Conservation (phyloP, 2,113 vertebrate genomes). For the Ariopsis seemanni region DNA sequence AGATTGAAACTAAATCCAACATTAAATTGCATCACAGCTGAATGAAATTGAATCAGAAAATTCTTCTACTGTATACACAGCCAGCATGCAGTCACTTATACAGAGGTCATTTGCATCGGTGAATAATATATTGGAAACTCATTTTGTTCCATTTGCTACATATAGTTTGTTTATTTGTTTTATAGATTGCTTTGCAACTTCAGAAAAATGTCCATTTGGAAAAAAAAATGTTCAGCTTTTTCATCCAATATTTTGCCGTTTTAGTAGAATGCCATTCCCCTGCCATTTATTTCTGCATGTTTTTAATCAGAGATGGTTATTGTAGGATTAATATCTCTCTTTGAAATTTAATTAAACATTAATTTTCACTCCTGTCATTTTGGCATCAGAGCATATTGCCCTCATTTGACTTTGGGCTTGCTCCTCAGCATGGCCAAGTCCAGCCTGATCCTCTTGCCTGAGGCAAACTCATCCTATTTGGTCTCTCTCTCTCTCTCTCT, state of each 20-base stretch:
- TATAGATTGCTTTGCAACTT: not conserved
- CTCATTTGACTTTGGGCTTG: conserved; percentile 38
- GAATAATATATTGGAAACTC: conserved; percentile 2
- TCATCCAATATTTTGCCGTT: not conserved
- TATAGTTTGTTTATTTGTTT: not conserved
- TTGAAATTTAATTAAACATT: conserved; percentile 27
- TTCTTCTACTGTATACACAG: not conserved
- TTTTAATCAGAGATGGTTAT: conserved; percentile 20
- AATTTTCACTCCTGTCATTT: conserved; percentile 22
- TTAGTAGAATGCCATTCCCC: not conserved
- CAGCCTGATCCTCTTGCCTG: conserved; percentile 20
- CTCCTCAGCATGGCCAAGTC: conserved; percentile 29
- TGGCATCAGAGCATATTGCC: conserved; percentile 33
- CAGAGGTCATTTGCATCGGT: not conserved
- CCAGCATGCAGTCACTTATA: conserved; percentile 3
- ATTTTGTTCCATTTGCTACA: not conserved
- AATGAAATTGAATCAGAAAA: not conserved
- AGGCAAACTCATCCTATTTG: conserved; percentile 25
- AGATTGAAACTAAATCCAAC: conserved; percentile 3
- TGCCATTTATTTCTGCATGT: not conserved
- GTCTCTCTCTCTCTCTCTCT: conserved; percentile 15
- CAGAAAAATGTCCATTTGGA: not conserved
- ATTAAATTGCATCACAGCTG: conserved; percentile 2
- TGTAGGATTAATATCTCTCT: conserved; percentile 19
- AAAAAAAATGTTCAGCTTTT: not conserved